These are phyloP conservation scores for Tiliacea citrago DNA, from an alignment of 2,888 invertebrate genomes.

Conservation along the genomic window DNA sequence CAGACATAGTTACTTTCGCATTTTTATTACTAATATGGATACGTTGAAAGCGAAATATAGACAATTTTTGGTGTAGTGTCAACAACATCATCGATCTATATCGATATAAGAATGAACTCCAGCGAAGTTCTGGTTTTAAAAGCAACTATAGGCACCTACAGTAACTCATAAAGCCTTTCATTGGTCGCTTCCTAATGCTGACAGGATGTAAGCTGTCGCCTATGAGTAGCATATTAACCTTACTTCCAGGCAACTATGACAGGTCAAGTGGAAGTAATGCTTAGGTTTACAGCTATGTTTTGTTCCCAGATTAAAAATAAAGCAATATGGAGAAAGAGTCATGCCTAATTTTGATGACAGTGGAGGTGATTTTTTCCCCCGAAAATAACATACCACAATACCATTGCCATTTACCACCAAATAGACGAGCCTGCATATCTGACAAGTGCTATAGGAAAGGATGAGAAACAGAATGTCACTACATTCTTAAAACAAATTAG, in stretches of 20 bases:
- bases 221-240: constrained; percentile 56
- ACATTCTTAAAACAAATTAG: constrained; percentile 30
- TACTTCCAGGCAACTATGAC: constrained; percentile 1
- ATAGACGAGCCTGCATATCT: not conserved
- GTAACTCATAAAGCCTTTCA: not conserved
- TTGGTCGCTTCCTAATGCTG: constrained; percentile 15
- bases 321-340: not conserved
- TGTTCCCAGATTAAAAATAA: not conserved
- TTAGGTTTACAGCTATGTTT: not conserved
- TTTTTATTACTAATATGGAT: not conserved
- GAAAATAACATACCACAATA: not conserved
- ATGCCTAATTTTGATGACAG: not conserved
- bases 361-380: not conserved
- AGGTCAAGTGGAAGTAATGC: constrained; percentile 21
- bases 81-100: not conserved
- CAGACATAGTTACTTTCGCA: too few relatives aligned
- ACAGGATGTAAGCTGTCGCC: constrained; percentile 58
- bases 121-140: constrained; percentile 5
- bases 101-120: not conserved
- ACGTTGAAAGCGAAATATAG: not conserved
- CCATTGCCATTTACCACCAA: not conserved
- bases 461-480: constrained; percentile 8
- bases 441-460: constrained; percentile 7
- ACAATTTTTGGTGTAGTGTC: not conserved
- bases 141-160: not conserved